These are phyloP conservation scores for Microcebus jonahi DNA, from an alignment of 2,113 vertebrate genomes.

Conservation along the genomic window DNA sequence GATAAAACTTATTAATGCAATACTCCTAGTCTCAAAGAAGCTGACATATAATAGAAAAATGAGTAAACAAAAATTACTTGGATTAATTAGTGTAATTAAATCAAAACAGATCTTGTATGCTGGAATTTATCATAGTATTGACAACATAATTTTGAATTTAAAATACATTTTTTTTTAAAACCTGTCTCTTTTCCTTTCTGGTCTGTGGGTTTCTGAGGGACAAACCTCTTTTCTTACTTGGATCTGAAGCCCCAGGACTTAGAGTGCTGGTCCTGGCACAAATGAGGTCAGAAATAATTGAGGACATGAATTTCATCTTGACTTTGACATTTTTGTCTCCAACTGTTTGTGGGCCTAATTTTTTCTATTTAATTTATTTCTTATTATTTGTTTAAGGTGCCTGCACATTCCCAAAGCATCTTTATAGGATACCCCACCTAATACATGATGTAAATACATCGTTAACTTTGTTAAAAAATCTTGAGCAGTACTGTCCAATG, in stretches of 20 bases:
- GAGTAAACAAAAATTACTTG: not conserved
- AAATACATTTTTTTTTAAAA: not conserved
- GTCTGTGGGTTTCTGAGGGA: not conserved
- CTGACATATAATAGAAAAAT: not conserved
- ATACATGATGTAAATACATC: not conserved
- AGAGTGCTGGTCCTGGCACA: not conserved
- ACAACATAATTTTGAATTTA: not conserved
- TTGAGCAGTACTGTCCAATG: not conserved
- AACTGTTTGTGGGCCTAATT: not conserved
- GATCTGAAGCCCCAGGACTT: not conserved
- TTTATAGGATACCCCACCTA: not conserved
- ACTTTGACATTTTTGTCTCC: not conserved
- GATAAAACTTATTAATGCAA: not conserved
- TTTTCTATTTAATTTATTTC: not conserved
- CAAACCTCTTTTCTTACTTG: not conserved
- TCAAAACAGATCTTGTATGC: not conserved
- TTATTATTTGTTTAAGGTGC: not conserved
- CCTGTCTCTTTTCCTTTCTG: not conserved
- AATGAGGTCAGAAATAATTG: not conserved
- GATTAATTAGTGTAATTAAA: not conserved
- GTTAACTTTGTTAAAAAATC: not conserved
- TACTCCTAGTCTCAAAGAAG: not conserved
- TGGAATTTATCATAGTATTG: not conserved
- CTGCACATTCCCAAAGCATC: not conserved
- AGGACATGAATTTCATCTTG: not conserved